A percentile compares a stretch with the other conserved stretches of the same genome.
These are phyloP conservation scores for Danio choprae DNA, from an alignment of 2,797 vertebrate species.

Conservation along the genomic window DNA sequence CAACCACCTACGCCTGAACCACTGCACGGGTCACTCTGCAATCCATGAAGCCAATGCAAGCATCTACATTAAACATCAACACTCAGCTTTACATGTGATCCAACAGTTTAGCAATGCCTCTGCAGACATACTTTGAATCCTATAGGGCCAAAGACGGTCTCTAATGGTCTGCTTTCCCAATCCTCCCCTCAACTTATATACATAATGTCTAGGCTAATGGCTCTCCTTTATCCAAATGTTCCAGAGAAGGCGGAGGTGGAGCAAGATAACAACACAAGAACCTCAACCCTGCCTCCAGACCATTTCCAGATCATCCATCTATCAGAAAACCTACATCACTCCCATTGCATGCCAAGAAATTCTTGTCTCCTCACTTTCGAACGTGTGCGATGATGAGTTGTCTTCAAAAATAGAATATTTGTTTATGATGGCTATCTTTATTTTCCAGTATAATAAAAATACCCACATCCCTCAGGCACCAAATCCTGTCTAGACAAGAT, in stretches of 20 bases:
- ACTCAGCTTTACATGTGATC: slow-evolving; percentile 5
- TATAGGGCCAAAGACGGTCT: neutral
- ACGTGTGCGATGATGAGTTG: neutral
- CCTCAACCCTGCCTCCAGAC: slow-evolving; percentile 55
- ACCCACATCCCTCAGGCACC: slow-evolving; percentile 29
- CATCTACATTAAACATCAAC: slow-evolving; percentile 19
- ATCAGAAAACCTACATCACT: neutral
- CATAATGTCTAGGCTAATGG: slow-evolving; percentile 72
- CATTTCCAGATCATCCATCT: neutral
- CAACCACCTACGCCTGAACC: slow-evolving; percentile 15
- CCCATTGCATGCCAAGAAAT: neutral
- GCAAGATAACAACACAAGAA: slow-evolving; percentile 8
- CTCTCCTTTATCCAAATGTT: slow-evolving; percentile 80
- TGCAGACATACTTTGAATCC: slow-evolving; percentile 46
- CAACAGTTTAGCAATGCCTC: slow-evolving; percentile 7
- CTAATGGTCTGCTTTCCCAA: slow-evolving; percentile 13
- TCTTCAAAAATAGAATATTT: slow-evolving; percentile 8
- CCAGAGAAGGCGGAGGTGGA: slow-evolving; percentile 67
- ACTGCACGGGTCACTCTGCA: slow-evolving; percentile 14
- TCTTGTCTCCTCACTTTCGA: neutral
- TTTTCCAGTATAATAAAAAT: slow-evolving; percentile 37
- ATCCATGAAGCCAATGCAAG: slow-evolving; percentile 26
- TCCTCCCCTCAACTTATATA: slow-evolving; percentile 63
- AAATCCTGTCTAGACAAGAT: slow-evolving; percentile 43
- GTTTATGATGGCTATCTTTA: slow-evolving; percentile 30